These are phyloP conservation scores for Oncopodura yosiiana DNA, from an alignment of 1,140 invertebrate species.

Conservation along the genomic window DNA sequence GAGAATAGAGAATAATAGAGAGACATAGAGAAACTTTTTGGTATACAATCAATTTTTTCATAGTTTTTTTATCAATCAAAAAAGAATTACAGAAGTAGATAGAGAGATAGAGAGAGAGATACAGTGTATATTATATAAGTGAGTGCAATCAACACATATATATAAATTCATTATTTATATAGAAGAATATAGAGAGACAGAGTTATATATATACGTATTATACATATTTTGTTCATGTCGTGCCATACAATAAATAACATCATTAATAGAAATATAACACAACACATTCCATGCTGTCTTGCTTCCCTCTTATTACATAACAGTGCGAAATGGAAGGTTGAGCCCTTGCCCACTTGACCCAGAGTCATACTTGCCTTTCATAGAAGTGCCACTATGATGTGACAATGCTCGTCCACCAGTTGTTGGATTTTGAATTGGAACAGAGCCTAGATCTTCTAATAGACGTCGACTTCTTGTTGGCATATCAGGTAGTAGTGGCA, in stretches of 20 bases:
- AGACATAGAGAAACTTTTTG: neutral
- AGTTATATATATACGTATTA: too few species aligned
- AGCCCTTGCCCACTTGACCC: constrained; percentile 23
- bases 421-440: constrained; percentile 41
- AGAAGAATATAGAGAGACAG: too few species aligned
- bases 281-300: constrained; percentile 26
- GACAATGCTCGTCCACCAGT: constrained; percentile 3
- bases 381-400: constrained; percentile 28
- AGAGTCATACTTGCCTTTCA: constrained; percentile 41
- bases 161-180: too few species aligned
- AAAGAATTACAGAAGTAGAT: neutral
- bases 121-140: too few species aligned
- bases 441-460: constrained; percentile 51
- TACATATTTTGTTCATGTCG: neutral
- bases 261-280: neutral
- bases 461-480: constrained; percentile 50
- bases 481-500: constrained; percentile 55
- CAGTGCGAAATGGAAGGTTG: constrained; percentile 32
- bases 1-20: neutral
- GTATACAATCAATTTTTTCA: too few species aligned
- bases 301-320: constrained; percentile 33
- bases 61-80: too few species aligned
- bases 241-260: neutral
- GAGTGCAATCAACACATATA: constrained; percentile 9
- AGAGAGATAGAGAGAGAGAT: neutral